Evolutionary conservation across 2,113 vertebrate genomes (phyloP), one percentile per base, ranked within the genome.

Genomic region (Grammomys dolichurus): DNA sequence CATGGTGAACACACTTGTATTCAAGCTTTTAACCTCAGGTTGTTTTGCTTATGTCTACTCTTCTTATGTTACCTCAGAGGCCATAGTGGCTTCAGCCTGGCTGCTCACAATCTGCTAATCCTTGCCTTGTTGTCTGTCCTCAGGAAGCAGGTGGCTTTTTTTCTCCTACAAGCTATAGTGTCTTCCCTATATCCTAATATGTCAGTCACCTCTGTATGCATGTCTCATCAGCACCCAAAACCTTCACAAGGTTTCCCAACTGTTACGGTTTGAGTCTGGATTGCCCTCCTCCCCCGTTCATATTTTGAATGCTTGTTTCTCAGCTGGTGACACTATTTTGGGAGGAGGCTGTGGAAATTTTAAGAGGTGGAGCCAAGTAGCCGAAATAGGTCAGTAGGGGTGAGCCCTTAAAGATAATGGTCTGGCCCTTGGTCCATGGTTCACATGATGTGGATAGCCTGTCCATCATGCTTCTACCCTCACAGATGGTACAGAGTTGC

Each of bases 91-190:
- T 90, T 92, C 76, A 94, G 48, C 82, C 76, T 81, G 88, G 72
- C 48, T 81, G 48, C 85, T 28, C 46, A 69, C 56, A 82, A 78
- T 75, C 60, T 96, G 76, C 63, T 95, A 63, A 89, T 87, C 60
- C 16, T 46, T 87, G n/a, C 85, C 70, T 95, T 91, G 31, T 93
- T 94, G 76, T 95, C 80, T 95, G 92, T 96, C 92, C 67, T 91
- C 54, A 40, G 81, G 67, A 86, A 63, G 78, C 91, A 95, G 70
- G 40, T 97, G 89, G 60, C 86, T 95, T 96, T 43, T 31, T 82
- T 75, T 51, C 77, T 82, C 67, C 58, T 96, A 73, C 65, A 81
- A 60, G 33, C 36, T 28, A 65, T 76, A 77, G 56, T 54, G 31
- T 88, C 51, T 88, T 89, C 31, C 51, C 67, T 51, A 3, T 82